Conservation (phyloP, 1,140 invertebrate genomes). For the Brevipalpus yothersi region DNA sequence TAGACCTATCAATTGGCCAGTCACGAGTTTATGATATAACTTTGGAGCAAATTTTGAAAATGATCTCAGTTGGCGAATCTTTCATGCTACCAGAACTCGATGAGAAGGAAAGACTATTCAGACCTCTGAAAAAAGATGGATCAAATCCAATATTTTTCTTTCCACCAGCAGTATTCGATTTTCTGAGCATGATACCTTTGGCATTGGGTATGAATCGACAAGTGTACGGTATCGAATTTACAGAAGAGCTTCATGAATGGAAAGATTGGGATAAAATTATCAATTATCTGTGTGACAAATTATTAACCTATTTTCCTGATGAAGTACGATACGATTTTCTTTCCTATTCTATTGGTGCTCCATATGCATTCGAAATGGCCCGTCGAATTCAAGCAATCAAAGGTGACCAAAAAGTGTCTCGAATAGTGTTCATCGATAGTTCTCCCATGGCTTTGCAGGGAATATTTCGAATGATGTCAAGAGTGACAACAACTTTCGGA, state of each 20-base stretch:
- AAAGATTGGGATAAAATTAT: constrained; percentile 44
- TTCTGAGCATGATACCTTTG: constrained; percentile 36
- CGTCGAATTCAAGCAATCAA: constrained; percentile 23
- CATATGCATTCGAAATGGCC: constrained; percentile 78
- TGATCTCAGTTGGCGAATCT: neutral
- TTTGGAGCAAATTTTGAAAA: neutral
- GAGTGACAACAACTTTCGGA: neutral
- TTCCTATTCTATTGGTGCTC: constrained; percentile 82
- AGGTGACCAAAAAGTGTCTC: neutral
- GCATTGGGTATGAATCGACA: constrained; percentile 40
- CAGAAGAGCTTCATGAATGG: constrained; percentile 31
- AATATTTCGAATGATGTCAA: neutral
- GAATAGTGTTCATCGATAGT: neutral
- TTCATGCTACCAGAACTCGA: constrained; percentile 1
- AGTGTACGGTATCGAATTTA: constrained; percentile 74
- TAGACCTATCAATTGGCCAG: constrained; percentile 32
- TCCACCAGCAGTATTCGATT: constrained; percentile 69
- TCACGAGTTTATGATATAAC: constrained; percentile 1
- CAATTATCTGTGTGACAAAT: constrained; percentile 37
- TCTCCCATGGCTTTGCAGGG: neutral
- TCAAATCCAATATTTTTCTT: constrained; percentile 39
- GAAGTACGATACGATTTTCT: constrained; percentile 38
- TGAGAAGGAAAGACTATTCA: constrained; percentile 20
- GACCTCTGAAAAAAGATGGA: constrained; percentile 12
- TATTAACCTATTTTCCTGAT: neutral